Base-by-base conservation (phyloP, 2,888 invertebrate species). In the Drosophila prostipennis region DNA sequence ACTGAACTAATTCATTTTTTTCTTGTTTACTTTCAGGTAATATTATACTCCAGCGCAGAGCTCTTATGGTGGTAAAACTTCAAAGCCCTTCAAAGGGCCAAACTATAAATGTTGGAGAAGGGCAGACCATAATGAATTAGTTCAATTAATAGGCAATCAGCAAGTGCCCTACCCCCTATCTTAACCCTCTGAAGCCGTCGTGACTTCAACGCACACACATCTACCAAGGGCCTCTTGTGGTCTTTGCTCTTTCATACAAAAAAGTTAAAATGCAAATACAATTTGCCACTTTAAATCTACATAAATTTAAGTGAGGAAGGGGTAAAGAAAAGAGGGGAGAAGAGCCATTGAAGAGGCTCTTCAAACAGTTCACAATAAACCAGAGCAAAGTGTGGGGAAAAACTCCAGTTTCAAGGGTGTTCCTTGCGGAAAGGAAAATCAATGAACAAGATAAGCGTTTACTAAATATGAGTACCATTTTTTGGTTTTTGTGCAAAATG, bases 221-320 rank as follows among this genome's bases (percentile, higher is more conserved):
- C 3, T 4, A 51, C 63, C 74, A 72, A 78, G 70, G 70, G 72
- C 77, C 79, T 80, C 81, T 87, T 82, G 82, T 75, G 88, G 87
- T 79, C 74, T 58, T 52, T 59, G 60, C 63, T 70, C 68, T 65
- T 72, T 74, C 53, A 82, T 67, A 67, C 16, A 52, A 45, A 53
- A 76, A 78, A 75, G 64, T 72, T 57, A 69, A 86, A 88, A 84
- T 87, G 77, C 84, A 86, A 88, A 80, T 84, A 87, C 81, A 85
- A 87, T 85, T 88, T 87, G 85, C 87, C 85, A 84, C 89, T 85
- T 84, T 76, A 83, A 86, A 79, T 83, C 77, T 72, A 73, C 80
- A 83, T 81, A 83, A 80, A 80, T 76, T 83, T 72, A 67, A 69
- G 78, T 59, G 59, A n/a, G 34, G 45, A 42, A 11, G 19, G 37